phyloP scores from a whole-genome alignment of 1,140 invertebrate genomes.

The Heliconius congener region DNA sequence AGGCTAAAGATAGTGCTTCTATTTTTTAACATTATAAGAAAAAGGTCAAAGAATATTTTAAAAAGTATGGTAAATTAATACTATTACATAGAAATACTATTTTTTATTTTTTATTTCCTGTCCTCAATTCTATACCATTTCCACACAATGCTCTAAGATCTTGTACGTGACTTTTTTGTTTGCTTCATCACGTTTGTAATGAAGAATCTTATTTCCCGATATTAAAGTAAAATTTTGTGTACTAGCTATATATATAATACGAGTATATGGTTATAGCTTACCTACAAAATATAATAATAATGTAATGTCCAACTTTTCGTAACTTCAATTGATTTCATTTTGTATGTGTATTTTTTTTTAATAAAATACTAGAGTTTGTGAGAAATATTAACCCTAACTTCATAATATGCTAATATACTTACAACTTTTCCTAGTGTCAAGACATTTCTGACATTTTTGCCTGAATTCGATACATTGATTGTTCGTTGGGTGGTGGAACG shows the following conservation, averaged over 20 bases:
- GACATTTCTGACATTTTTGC: too few species aligned
- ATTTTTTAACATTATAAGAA: too few species aligned
- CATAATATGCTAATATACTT: too few species aligned
- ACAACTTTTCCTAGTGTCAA: too few species aligned
- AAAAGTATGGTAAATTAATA: too few species aligned
- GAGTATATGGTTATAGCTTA: background rate
- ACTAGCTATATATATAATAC: background rate
- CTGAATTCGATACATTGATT: too few species aligned
- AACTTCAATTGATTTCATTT: background rate
- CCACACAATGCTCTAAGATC: background rate
- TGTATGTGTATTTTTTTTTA: background rate
- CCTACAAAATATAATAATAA: background rate
- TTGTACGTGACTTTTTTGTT: slow-evolving; percentile 10
- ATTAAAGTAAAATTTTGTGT: slow-evolving; percentile 4
- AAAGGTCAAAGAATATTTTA: background rate
- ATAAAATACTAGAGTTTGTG: background rate
- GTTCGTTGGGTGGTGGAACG: too few species aligned
- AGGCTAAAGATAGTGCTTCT: too few species aligned
- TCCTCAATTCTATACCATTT: background rate
- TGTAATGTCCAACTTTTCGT: background rate
- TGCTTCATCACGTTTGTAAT: slow-evolving; percentile 4
- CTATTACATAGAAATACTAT: too few species aligned
- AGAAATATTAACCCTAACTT: too few species aligned
- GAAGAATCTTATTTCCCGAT: slow-evolving; percentile 10
- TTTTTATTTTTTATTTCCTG: too few species aligned